Conservation (phyloP, 2,888 invertebrate species). For the Tipula helvola region DNA sequence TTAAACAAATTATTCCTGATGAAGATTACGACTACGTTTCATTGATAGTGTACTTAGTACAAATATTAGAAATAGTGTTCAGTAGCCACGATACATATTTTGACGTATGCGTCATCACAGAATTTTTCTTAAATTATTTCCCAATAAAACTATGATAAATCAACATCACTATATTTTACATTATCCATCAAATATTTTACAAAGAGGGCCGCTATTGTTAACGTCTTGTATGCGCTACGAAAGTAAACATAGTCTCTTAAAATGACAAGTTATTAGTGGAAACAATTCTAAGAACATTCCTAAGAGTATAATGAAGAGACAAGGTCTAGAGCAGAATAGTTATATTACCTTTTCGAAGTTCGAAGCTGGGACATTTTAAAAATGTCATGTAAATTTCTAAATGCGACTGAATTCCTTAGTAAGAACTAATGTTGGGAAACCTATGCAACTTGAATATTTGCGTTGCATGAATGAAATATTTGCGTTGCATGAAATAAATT, state of each 20-base stretch:
- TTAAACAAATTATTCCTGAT: too few relatives aligned
- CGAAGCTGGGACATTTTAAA: background rate
- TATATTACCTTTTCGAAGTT: constrained; percentile 5
- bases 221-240: too few relatives aligned
- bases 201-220: too few relatives aligned
- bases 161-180: too few relatives aligned
- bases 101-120: constrained; percentile 9
- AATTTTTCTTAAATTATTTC: too few relatives aligned
- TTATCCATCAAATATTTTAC: too few relatives aligned
- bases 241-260: too few relatives aligned
- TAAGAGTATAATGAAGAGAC: too few relatives aligned
- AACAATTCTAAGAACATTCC: too few relatives aligned
- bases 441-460: constrained; percentile 7
- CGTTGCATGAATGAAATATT: background rate
- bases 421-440: background rate
- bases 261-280: constrained; percentile 6
- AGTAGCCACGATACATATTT: background rate
- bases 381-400: background rate
- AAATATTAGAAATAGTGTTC: constrained; percentile 10
- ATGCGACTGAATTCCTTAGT: background rate
- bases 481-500: too few relatives aligned
- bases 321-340: constrained; percentile 8
- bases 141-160: too few relatives aligned
- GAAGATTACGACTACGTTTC: too few relatives aligned
- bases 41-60: background rate